phyloP scores from a whole-genome alignment of 2,888 invertebrate species.

The Phrixothrix hirtus region DNA sequence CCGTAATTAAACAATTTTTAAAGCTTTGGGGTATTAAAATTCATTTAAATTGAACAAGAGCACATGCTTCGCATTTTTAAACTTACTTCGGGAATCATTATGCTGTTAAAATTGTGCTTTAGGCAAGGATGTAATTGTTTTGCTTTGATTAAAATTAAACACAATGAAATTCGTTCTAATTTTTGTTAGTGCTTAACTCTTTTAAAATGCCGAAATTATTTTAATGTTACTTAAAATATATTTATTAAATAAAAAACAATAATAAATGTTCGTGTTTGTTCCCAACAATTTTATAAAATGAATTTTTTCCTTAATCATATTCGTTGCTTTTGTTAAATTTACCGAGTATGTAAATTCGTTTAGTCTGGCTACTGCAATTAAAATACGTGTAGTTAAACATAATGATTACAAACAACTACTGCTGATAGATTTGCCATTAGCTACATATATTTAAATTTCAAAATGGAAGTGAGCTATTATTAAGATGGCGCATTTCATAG shows the following conservation, averaged over 20 bases:
- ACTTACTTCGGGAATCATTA: conserved; percentile 22
- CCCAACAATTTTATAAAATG: neutral
- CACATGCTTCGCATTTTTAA: conserved; percentile 29
- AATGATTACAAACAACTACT: neutral
- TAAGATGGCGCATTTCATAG: neutral
- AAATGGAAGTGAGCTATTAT: conserved; percentile 2
- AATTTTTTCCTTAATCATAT: neutral
- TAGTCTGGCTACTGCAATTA: conserved; percentile 2
- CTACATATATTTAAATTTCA: conserved; percentile 11
- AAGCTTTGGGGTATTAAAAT: conserved; percentile 26
- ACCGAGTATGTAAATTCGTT: conserved; percentile 1
- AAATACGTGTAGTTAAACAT: neutral
- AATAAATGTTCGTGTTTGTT: neutral
- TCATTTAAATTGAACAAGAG: conserved; percentile 23
- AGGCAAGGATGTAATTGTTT: conserved; percentile 21
- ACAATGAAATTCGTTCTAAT: conserved; percentile 2
- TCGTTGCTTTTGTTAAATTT: neutral
- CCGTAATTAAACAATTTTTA: conserved; percentile 35
- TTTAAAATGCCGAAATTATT: neutral
- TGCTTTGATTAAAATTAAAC: conserved; percentile 10
- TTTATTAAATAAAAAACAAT: neutral
- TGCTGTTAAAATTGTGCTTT: conserved; percentile 26
- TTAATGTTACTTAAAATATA: neutral
- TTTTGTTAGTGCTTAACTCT: neutral
- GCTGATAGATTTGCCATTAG: conserved; percentile 6